Evolutionary conservation across 2,888 invertebrate species (phyloP), one percentile per base, ranked within the genome.

Genomic region (Galerucella nymphaeae): DNA sequence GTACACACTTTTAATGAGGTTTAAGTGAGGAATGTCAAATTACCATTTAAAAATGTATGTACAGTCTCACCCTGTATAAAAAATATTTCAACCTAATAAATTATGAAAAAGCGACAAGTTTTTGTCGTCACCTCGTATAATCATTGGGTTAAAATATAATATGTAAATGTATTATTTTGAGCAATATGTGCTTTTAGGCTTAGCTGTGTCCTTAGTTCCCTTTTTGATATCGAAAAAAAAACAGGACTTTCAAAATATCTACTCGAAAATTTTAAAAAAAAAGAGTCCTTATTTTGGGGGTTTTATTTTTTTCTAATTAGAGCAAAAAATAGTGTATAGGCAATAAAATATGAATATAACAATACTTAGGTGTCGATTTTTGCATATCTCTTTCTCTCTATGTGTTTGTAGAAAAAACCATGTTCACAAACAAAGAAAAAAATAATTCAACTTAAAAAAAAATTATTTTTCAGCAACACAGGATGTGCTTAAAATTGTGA

Each of bases 251-350:
- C 66, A 68, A 77, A 74, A 18, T 53, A 8, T 9, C 16, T 10
- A 18, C 48, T 48, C 48, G 13, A 30, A 30, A 30, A 30, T 69
- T 57, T 65, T 30, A 58, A 18, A 64, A 63, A 30, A 53, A 23
- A 38, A 45, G 18, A 38, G 20, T 55, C 11, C 20, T 57, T 57
- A 67, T 77, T 75, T 76, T 71, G 67, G 73, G 71, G 62, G 71
- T 73, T 30, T 68, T 64, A 11, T 20, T 61, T 73, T 74, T 70
- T 76, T 58, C 58, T 2, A n/a, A 38, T 57, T 69, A 64, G 69
- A 67, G 75, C 79, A 68, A 70, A 66, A 30, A 5, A 76, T 80
- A 80, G 80, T 80, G 79, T 80, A 80, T 75, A 78, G 80, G 80
- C 80, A 80, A 80, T 80, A 80, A 80, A 71, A 71, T 65, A 71